Evolutionary conservation across 2,113 vertebrate genomes (phyloP), one percentile per base, ranked within the genome.

Genomic region (Propithecus coquereli): DNA sequence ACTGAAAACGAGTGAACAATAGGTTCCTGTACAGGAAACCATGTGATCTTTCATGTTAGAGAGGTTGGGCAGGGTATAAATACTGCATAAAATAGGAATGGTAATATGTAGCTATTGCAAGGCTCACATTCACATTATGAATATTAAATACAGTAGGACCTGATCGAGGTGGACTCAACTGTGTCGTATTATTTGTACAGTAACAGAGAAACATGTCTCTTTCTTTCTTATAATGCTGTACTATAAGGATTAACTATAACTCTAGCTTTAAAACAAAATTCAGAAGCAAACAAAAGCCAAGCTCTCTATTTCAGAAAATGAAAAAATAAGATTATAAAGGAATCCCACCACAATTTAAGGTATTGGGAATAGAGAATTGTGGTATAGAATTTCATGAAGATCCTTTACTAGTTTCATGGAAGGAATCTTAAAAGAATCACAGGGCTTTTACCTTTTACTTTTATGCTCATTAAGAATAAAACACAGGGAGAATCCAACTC

Each of bases 1-100:
- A 8, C 20, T 70, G 83, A 97, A 97, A 93, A 91, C 89, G 97
- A 96, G 89, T 84, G 65, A 95, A 91, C 47, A 92, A 22, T 95
- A 87, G 74, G 96, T 98, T 98, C 94, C 83, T 65, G 68, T 96
- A 95, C 76, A 96, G 96, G 89, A 97, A 88, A 96, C 17, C 40
- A 94, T 37, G 66, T 87, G 92, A 65, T 90, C 43, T 80, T 91
- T 97, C 86, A 93, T 45, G 97, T 94, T 95, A 91, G 96, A 96
- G 85, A 96, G 90, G 93, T 79, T 59, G 93, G 43, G 76, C 94
- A 97, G 91, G 94, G 70, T 73, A 94, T 66, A 91, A 95, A 50
- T 68, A 74, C 74, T 95, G 59, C 74, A 93, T 89, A 90, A 91
- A 98, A 84, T 95, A 40, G 52, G 94, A 98, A 97, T 97, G 94